phyloP scores from a whole-genome alignment of 2,113 vertebrate genomes.

The Tachuris rubrigastra region DNA sequence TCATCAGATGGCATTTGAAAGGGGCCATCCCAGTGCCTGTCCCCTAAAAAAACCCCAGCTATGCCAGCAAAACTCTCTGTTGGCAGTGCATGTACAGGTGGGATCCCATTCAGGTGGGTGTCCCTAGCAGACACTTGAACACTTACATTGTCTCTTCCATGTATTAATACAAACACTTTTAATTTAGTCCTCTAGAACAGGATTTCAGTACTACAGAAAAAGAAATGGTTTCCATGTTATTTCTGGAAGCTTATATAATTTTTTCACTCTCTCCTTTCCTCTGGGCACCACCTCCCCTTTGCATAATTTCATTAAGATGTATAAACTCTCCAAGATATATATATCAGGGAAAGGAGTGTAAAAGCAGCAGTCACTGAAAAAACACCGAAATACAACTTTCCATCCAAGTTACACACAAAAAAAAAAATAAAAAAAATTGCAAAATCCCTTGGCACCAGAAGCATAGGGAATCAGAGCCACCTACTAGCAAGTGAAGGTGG shows the following conservation, averaged over 20 bases:
- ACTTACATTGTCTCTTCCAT: background rate
- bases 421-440: background rate
- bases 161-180: background rate
- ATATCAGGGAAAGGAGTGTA: background rate
- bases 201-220: background rate
- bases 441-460: slow-evolving; percentile 2
- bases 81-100: background rate
- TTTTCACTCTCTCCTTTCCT: slow-evolving; percentile 33
- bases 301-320: slow-evolving; percentile 22
- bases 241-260: slow-evolving; percentile 22
- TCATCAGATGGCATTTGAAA: slow-evolving; percentile 14
- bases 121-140: background rate
- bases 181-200: background rate
- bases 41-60: background rate
- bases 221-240: slow-evolving; percentile 27
- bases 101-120: background rate
- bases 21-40: background rate
- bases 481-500: background rate
- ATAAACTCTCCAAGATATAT: slow-evolving; percentile 55
- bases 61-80: background rate
- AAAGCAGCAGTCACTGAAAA: background rate
- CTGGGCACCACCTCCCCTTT: slow-evolving; percentile 18
- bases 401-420: slow-evolving; percentile 1
- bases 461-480: background rate
- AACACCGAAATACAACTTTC: background rate